A percentile compares a stretch with the other conserved stretches of the same genome.
Evolutionary conservation across 1,140 invertebrate genomes (phyloP).

Genomic region (Cydia splendana): DNA sequence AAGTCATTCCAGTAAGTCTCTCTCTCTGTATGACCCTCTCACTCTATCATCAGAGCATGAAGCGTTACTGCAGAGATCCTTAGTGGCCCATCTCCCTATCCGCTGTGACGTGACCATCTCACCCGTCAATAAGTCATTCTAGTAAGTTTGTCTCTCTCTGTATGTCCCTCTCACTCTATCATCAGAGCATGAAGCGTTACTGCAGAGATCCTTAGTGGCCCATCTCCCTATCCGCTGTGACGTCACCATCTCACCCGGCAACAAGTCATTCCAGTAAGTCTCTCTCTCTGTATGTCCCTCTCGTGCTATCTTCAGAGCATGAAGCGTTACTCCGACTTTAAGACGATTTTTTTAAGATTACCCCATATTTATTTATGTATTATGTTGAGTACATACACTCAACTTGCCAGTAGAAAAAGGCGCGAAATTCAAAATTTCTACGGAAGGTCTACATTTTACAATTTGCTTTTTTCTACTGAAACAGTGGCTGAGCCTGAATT

Average conservation of each 20-base stretch:
- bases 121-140: conserved; percentile 42
- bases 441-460: too few relatives aligned
- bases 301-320: too few relatives aligned
- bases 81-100: conserved; percentile 65
- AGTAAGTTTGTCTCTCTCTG: conserved; percentile 48
- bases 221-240: conserved; percentile 68
- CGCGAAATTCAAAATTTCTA: too few relatives aligned
- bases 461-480: too few relatives aligned
- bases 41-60: background rate
- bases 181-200: conserved; percentile 53
- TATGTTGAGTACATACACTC: too few relatives aligned
- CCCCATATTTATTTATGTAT: too few relatives aligned
- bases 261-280: conserved; percentile 57
- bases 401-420: too few relatives aligned
- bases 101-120: conserved; percentile 62
- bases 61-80: conserved; percentile 58
- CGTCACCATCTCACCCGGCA: conserved; percentile 45
- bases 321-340: too few relatives aligned
- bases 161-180: conserved; percentile 33
- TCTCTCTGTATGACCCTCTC: too few relatives aligned
- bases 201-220: conserved; percentile 63
- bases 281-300: too few relatives aligned
- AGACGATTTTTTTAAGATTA: too few relatives aligned
- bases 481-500: too few relatives aligned
- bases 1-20: conserved; percentile 56